Evolutionary conservation across 2,888 invertebrate species (phyloP).

Genomic region (Rhorus exstirpatorius): DNA sequence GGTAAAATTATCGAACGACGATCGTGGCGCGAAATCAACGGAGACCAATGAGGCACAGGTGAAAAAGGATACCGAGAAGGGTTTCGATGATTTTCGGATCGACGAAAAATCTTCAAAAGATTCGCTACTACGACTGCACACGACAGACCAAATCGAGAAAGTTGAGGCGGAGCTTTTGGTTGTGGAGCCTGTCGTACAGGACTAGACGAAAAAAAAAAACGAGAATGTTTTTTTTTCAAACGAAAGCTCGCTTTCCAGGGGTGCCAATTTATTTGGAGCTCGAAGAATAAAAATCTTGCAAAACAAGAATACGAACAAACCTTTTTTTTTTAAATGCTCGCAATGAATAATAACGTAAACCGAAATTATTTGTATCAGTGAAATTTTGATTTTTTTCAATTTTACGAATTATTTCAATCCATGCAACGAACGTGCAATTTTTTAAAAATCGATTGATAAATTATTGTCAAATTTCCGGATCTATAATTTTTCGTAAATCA

Average conservation of each 20-base stretch:
- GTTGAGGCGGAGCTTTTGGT: slow-evolving; percentile 44
- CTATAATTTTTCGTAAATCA: slow-evolving; percentile 2
- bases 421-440: not conserved
- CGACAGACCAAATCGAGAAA: slow-evolving; percentile 15
- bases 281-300: no score
- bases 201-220: not conserved
- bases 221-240: no score
- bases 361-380: not conserved
- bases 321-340: no score
- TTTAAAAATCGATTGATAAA: not conserved
- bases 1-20: slow-evolving; percentile 47
- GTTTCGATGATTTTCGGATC: not conserved
- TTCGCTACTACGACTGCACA: not conserved
- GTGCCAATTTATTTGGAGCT: no score
- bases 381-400: not conserved
- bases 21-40: slow-evolving; percentile 29
- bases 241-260: no score
- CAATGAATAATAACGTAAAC: not conserved
- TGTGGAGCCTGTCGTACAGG: slow-evolving; percentile 32
- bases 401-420: no score
- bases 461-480: not conserved
- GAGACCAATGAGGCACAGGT: not conserved
- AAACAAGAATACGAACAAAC: no score
- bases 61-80: not conserved
- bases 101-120: not conserved